Percentiles rank a stretch among this genome's conserved stretches.
These are phyloP conservation scores for Clupea harengus DNA, from an alignment of 2,113 vertebrate species.

Conservation along the genomic window DNA sequence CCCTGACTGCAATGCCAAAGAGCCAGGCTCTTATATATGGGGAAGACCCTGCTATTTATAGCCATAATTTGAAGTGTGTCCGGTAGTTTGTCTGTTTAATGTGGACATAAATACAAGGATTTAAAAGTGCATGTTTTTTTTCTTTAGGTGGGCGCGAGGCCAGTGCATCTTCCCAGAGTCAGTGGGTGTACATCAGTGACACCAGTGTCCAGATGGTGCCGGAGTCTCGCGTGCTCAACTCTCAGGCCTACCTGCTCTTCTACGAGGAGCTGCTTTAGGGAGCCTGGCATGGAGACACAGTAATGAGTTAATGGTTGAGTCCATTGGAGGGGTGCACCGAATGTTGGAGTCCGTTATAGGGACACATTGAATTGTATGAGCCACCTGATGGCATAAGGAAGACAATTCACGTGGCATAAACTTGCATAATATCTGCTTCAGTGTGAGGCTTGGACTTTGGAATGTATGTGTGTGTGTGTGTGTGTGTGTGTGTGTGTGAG, in stretches of 20 bases:
- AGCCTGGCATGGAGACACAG: neutral
- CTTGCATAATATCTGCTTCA: conserved; percentile 6
- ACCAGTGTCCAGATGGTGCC: conserved; percentile 88
- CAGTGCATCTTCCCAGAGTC: conserved; percentile 71
- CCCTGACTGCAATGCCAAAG: no score
- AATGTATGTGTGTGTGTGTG: neutral
- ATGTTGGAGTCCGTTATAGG: neutral
- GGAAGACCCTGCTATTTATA: no score
- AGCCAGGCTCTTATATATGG: no score
- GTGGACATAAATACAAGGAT: no score
- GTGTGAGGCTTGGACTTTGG: neutral
- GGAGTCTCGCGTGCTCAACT: conserved; percentile 89
- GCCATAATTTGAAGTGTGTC: no score
- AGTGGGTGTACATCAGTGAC: conserved; percentile 96
- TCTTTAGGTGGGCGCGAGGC: conserved; percentile 80
- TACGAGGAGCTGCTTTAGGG: conserved; percentile 85
- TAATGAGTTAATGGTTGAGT: neutral
- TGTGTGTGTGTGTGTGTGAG: no score
- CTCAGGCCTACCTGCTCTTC: conserved; percentile 98
- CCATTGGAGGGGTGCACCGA: neutral
- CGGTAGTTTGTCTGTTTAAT: no score
- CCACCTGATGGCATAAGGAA: neutral
- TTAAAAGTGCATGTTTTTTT: no score
- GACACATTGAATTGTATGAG: neutral
- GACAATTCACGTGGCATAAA: neutral